Base-by-base conservation (phyloP, 2,113 vertebrate species). In the Mandrillus leucophaeus region DNA sequence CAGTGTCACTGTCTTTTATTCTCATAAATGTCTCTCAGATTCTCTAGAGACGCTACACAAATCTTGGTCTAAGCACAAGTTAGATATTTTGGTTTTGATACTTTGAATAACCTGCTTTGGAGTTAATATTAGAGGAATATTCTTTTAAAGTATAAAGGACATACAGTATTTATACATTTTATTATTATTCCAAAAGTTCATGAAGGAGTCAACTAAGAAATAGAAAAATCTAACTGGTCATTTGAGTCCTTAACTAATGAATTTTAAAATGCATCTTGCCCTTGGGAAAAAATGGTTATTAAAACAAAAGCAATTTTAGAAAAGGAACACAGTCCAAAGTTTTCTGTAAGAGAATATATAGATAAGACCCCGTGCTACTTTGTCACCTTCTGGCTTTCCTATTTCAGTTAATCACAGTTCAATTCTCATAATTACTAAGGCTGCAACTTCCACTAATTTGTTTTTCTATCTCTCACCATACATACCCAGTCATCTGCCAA, bases 31-130 rank as follows among this genome's bases (percentile, higher is more conserved):
- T 87, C n/a, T 90, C 78, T 95, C 12, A 0, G 14, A 68, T 23
- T 95, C 43, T 89, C 81, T 72, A 87, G 90, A 86, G 22, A 68
- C 45, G 48, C 89, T 93, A 92, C 38, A 61, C 7, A 52, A 18
- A 95, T 35, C 85, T 92, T 93, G n/a, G 18, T 84, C 72, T 75
- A 16, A 75, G 43, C 7, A 27, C 25, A 70, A 70, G 14, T 88
- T 78, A 94, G 32, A 92, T 95, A 91, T 83, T 95, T 97, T 86
- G 35, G 78, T 73, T 96, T 75, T 48, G 12, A 95, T 90, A 93
- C 14, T 72, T 55, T 43, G 48, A 96, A 79, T 79, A 93, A 84
- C 25, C 16, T 93, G 12, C 86, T 92, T 97, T 97, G 30, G 55
- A 84, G 75, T 73, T 90, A 20, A 80, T 45, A 95, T 50, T 66